Base-by-base conservation (phyloP, 2,797 vertebrate species). In the Helarctos malayanus region DNA sequence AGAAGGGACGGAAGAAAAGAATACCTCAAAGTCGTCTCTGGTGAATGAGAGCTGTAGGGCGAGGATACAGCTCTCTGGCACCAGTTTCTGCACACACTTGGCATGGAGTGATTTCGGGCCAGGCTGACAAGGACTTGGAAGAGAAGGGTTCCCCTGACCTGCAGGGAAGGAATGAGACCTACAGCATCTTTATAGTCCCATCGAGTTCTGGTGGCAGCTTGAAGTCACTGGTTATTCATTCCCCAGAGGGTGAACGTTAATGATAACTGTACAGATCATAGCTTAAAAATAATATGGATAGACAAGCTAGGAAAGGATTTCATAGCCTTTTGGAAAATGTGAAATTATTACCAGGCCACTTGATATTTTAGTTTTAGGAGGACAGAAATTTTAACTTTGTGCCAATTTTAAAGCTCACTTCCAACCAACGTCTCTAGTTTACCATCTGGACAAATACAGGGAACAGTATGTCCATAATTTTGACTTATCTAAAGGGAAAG, bases 311-410 rank as follows among this genome's bases (percentile, higher is more conserved):
- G 75, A 57, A 54, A 94, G 3, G 35, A 65, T 89, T 94, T 92
- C 56, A 11, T 65, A 61, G 56, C 83, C 63, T 45, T 91, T 89
- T 56, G 76, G 83, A 89, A 89, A 94, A 90, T 86, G n/a, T 32
- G 54, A 94, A 69, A 97, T 81, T 78, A 96, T 94, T 91, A 93
- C 57, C 61, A 96, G 81, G 57, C 29, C 65, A 83, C 47, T 94
- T 56, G 84, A 91, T 88, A 92, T 83, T 95, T 97, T 97, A 82
- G 76, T 91, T 96, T 97, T 65, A 96, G 47, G 54, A 69, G 83
- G 80, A 71, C 79, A 97, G 92, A 94, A 69, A 96, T 76, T 85
- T 63, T 96, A 75, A 94, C 71, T 87, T 45, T 32, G 52, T 94
- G 83, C 71, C 82, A 87, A 2, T 81, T 95, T 93, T 95, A 91